Evolutionary conservation across 2,113 vertebrate genomes (phyloP), one percentile per base, ranked within the genome.

Genomic region (Nesoenas mayeri): DNA sequence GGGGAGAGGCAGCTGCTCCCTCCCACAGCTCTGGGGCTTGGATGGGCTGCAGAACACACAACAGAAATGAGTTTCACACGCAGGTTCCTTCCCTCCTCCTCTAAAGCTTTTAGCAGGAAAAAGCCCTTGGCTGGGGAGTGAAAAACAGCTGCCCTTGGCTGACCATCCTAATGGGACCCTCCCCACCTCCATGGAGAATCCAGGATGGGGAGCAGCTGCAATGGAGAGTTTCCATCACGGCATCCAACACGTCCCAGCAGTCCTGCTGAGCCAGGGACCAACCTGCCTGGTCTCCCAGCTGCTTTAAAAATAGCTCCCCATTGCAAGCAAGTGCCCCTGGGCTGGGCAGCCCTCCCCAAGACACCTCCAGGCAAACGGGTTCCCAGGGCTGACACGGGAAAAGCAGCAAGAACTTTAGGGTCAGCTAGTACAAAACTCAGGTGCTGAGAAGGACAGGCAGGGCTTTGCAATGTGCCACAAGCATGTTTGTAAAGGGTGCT

Each of bases 241-340:
- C 11, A 3, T 44, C 70, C 11, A 6, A 92, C 89, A 44, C 72
- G 95, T 91, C 94, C 74, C 85, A 91, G 87, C 95, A 95, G 92
- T 38, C 75, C 51, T 65, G 71, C n/a, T 32, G 91, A 92, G 58
- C 10, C 42, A 25, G 20, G 62, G 50, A 90, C 38, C 6, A 48
- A 67, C 15, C 47, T 31, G 25, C 47, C 42, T 31, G 1, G 74
- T 36, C 18, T 62, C 44, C 44, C 14, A 17, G 75, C n/a, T 77
- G 34, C 53, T 62, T 83, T 64, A 75, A 86, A 91, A 92, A 91
- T 60, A 91, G 44, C 12, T 91, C 32, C 70, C 48, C 40, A 50
- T 85, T 2, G 7, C 54, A 40, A 34, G 44, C 66, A 24, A 19
- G 42, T 1, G 2, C 36, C 71, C 15, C 47, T 6, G 15, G 66